These are phyloP conservation scores for Pseudococcus viburni DNA, from an alignment of 2,888 invertebrate species.

Conservation along the genomic window DNA sequence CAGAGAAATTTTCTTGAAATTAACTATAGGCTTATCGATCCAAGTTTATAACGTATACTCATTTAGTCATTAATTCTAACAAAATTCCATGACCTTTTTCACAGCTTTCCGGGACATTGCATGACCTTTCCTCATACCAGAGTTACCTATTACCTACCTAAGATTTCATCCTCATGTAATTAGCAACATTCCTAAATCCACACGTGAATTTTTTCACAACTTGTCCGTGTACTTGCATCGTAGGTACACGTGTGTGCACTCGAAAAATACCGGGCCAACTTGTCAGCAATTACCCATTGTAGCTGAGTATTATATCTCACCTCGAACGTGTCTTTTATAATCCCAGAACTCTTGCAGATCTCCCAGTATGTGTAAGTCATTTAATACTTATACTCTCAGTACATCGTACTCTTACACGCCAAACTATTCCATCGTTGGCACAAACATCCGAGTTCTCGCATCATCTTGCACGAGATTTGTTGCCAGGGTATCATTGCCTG, in stretches of 20 bases:
- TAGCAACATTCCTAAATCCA: too few relatives aligned
- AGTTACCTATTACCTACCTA: too few relatives aligned
- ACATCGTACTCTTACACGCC: neutral
- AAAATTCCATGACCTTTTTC: too few relatives aligned
- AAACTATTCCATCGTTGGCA: neutral
- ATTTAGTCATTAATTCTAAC: too few relatives aligned
- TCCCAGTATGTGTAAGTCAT: neutral
- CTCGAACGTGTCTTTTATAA: conserved; percentile 30
- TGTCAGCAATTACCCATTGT: conserved; percentile 12
- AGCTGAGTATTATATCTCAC: neutral
- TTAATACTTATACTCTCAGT: neutral
- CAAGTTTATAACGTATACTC: too few relatives aligned
- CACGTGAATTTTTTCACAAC: neutral
- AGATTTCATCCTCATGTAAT: too few relatives aligned
- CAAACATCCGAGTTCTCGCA: neutral
- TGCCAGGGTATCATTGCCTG: conserved; percentile 1
- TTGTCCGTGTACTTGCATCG: neutral
- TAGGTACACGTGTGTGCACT: conserved; percentile 12
- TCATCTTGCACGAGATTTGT: neutral
- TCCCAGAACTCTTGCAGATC: neutral
- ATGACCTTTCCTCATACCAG: too few relatives aligned
- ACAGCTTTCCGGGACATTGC: too few relatives aligned
- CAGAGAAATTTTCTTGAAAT: too few relatives aligned
- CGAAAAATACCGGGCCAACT: neutral
- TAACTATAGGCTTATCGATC: too few relatives aligned